phyloP scores from a whole-genome alignment of 2,113 vertebrate genomes.

The Clarias batrachus region DNA sequence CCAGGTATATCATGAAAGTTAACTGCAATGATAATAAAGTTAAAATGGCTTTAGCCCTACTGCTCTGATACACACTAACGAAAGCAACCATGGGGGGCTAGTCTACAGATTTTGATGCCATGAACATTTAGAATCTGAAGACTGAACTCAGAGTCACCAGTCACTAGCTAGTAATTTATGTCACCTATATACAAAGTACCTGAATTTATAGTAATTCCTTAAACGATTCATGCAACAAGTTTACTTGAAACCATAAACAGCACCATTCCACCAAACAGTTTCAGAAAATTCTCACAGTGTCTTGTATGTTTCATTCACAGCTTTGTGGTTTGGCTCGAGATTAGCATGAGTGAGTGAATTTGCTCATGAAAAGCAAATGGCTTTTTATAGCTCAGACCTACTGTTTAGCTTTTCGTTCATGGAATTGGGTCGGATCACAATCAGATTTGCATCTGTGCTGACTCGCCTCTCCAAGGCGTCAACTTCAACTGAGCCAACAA shows the following conservation, averaged over 20 bases:
- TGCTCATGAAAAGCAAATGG: not conserved
- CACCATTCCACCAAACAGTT: not conserved
- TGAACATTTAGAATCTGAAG: not conserved
- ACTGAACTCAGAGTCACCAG: not conserved
- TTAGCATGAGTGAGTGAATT: not conserved
- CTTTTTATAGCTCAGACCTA: not conserved
- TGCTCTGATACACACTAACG: not conserved
- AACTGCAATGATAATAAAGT: conserved; percentile 7
- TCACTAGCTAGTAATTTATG: not conserved
- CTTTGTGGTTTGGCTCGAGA: not conserved
- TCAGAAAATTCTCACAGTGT: not conserved
- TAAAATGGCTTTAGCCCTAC: not conserved
- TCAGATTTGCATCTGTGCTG: not conserved
- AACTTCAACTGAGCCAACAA: not conserved
- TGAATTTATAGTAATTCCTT: not conserved
- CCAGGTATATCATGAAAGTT: not conserved
- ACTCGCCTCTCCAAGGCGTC: not conserved
- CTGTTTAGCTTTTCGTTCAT: not conserved
- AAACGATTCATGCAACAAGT: not conserved
- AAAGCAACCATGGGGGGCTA: not conserved
- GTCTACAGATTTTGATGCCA: not conserved
- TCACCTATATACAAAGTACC: too few relatives aligned
- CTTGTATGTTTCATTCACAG: not conserved
- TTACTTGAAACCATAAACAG: not conserved
- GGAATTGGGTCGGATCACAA: not conserved